A percentile compares a stretch with the other conserved stretches of the same genome.
Evolutionary conservation across 2,113 vertebrate genomes (phyloP).

Genomic region (Limnothrissa miodon): DNA sequence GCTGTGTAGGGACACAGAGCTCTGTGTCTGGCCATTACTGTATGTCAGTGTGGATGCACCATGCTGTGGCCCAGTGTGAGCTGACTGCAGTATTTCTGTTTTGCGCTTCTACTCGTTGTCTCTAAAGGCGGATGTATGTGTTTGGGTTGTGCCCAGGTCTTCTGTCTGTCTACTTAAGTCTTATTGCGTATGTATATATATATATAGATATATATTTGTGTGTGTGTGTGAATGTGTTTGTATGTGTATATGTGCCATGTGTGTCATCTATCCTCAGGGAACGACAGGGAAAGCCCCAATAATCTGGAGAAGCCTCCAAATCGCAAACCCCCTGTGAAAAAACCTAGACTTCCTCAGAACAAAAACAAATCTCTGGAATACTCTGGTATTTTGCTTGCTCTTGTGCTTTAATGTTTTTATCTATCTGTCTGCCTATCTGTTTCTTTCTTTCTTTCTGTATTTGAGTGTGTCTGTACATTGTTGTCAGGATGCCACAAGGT

Average conservation of each 20-base stretch:
- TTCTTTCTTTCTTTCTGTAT: neutral
- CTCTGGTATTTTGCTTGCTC: constrained; percentile 65
- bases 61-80: neutral
- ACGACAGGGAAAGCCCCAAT: constrained; percentile 70
- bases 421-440: neutral
- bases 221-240: neutral
- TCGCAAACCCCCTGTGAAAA: constrained; percentile 74
- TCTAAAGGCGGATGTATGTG: neutral
- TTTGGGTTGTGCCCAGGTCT: neutral
- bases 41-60: neutral
- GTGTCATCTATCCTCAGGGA: constrained; percentile 62
- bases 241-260: constrained; percentile 47
- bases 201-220: neutral
- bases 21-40: neutral
- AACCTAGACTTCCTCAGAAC: constrained; percentile 75
- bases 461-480: neutral
- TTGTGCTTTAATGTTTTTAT: neutral
- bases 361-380: constrained; percentile 72
- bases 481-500: too few species aligned
- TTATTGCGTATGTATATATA: neutral
- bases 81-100: neutral
- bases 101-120: neutral
- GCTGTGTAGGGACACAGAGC: neutral
- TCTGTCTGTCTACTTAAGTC: neutral
- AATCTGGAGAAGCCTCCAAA: constrained; percentile 70